These are phyloP conservation scores for Xenopus tropicalis DNA, from an alignment of 2,113 vertebrate genomes.

Conservation along the genomic window UCB_Xtro_10.0 CM004445.2:70988001-70988500, in stretches of 20 bases:
- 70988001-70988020: no score
- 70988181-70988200: neutral
- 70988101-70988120: no score
- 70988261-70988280: conserved; percentile 4
- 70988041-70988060: no score
- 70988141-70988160: no score
- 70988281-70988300: neutral
- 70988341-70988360: conserved; percentile 11
- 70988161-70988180: neutral
- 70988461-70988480: conserved; percentile 22
- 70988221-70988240: neutral
- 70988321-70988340: conserved; percentile 7
- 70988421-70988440: conserved; percentile 26
- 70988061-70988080: no score
- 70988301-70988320: neutral
- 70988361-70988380: conserved; percentile 15
- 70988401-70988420: conserved; percentile 4
- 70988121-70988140: no score
- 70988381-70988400: conserved; percentile 29
- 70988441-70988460: conserved; percentile 25
- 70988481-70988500: conserved; percentile 17
- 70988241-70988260: conserved; percentile 2
- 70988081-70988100: no score
- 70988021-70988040: no score
- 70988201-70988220: no score